phyloP scores from a whole-genome alignment of 2,113 vertebrate genomes.

The Paratilapia polleni region DNA sequence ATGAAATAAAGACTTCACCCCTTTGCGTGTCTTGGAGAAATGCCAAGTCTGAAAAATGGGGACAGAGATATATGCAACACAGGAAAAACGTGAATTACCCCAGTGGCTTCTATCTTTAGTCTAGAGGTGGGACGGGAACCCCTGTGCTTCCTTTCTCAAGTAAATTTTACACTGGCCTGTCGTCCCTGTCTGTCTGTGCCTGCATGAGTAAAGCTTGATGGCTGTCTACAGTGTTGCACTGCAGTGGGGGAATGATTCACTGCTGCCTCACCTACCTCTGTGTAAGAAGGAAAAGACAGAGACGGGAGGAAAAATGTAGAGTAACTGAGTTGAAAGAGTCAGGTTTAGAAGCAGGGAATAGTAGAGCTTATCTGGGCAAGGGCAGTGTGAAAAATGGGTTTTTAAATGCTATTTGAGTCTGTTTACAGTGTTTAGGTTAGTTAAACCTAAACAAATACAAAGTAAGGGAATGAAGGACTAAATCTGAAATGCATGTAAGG shows the following conservation, averaged over 20 bases:
- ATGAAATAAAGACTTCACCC: constrained; percentile 19
- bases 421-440: neutral
- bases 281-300: constrained; percentile 24
- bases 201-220: constrained; percentile 14
- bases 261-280: constrained; percentile 38
- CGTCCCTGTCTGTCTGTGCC: constrained; percentile 34
- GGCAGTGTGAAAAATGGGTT: neutral
- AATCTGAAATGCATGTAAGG: neutral
- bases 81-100: constrained; percentile 22
- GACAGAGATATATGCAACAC: constrained; percentile 15
- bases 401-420: neutral
- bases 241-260: constrained; percentile 45
- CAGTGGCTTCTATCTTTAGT: constrained; percentile 48
- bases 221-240: constrained; percentile 5
- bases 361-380: neutral
- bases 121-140: constrained; percentile 37
- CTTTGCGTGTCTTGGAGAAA: neutral
- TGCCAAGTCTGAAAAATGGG: constrained; percentile 12
- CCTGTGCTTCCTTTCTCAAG: constrained; percentile 27
- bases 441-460: neutral
- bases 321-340: neutral
- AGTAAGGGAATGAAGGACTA: neutral
- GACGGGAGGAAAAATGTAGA: neutral
- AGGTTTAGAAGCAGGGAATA: neutral
- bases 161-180: constrained; percentile 31